phyloP scores from a whole-genome alignment of 2,797 vertebrate genomes.

The Distichodus sexfasciatus region DNA sequence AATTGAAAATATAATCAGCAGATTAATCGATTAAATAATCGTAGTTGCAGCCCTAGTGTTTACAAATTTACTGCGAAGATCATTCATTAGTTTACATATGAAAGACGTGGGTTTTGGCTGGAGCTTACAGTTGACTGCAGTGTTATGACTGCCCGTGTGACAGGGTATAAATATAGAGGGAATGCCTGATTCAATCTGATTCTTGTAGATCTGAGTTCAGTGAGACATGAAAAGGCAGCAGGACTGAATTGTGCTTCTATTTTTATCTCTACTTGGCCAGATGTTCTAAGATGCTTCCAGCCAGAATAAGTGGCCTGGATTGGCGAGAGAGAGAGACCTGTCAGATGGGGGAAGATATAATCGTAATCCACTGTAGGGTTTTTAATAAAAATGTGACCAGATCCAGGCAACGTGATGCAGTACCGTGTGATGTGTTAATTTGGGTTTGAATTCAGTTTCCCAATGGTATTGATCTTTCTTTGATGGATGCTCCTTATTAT shows the following conservation, averaged over 20 bases:
- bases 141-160: too few species aligned
- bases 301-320: not conserved
- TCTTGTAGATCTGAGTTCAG: not conserved
- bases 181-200: not conserved
- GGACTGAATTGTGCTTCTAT: slow-evolving; percentile 21
- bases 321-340: not conserved
- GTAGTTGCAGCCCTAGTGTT: too few species aligned
- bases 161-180: not conserved
- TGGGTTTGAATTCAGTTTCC: not conserved
- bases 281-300: slow-evolving; percentile 34
- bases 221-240: slow-evolving; percentile 12
- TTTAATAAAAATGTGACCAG: not conserved
- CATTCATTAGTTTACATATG: too few species aligned
- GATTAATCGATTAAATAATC: too few species aligned
- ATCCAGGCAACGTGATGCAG: not conserved
- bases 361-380: not conserved
- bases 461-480: not conserved
- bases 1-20: too few species aligned
- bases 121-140: not conserved
- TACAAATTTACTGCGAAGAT: too few species aligned
- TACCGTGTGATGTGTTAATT: not conserved
- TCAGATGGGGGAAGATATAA: slow-evolving; percentile 10
- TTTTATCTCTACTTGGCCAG: slow-evolving; percentile 37
- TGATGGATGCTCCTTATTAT: not conserved
- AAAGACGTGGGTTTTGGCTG: too few species aligned